Evolutionary conservation across 2,888 invertebrate genomes (phyloP).

Genomic region (Caenorhabditis angaria): DNA sequence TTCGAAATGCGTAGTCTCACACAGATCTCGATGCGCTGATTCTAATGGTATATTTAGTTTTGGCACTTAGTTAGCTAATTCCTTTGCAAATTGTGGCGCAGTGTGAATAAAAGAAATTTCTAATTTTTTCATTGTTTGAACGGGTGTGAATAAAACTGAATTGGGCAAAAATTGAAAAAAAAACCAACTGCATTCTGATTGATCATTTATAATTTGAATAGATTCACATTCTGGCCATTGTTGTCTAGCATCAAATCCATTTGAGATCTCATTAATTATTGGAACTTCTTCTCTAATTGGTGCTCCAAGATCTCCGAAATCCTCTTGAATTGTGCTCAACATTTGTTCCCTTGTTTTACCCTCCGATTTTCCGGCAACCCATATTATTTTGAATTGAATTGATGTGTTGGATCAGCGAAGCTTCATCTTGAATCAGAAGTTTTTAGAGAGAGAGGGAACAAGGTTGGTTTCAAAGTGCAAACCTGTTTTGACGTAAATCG

Average conservation of each 20-base stretch:
- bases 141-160: too few relatives aligned
- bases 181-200: background rate
- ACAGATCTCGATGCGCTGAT: too few relatives aligned
- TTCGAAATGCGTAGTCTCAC: too few relatives aligned
- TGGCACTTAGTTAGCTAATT: too few relatives aligned
- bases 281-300: background rate
- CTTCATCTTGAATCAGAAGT: background rate
- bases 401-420: background rate
- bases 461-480: background rate
- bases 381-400: background rate
- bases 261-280: background rate
- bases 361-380: background rate
- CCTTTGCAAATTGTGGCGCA: too few relatives aligned
- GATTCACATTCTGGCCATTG: background rate
- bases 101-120: too few relatives aligned
- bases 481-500: background rate
- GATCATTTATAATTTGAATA: background rate
- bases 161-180: background rate
- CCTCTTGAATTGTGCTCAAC: background rate
- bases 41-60: too few relatives aligned
- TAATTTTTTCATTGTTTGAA: too few relatives aligned
- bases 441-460: background rate
- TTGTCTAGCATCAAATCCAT: background rate
- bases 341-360: background rate
- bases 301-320: background rate